Base-by-base conservation (phyloP, 2,888 invertebrate species). In the Slavum lentiscoides region DNA sequence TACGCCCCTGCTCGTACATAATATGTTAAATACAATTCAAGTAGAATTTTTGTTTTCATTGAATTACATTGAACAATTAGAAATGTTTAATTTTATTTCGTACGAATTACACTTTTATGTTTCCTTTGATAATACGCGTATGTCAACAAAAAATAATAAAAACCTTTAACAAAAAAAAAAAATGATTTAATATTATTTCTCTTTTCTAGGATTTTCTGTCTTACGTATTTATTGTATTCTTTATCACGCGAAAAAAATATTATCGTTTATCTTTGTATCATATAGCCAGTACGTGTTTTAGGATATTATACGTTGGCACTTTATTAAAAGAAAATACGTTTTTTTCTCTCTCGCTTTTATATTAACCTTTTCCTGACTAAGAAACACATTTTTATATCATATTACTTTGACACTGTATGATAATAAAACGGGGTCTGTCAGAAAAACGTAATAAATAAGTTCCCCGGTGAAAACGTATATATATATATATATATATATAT, bases 281-380 rank as follows among this genome's bases (percentile, higher is more conserved):
- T 59, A 75, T 53, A 68, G 30, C 37, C 39, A 49, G 49, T 62
- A 19, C 62, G 23, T 74, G 55, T 64, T 74, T 64, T 39, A 37
- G 55, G 21, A 66, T 74, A 66, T 66, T 67, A 67, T 67, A 68
- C 75, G 58, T 59, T 68, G 67, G 59, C 30, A 49, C 67, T 68
- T 75, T 75, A 75, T 75, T 75, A 75, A 75, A 68, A 67, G 67
- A 67, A 67, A 68, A 75, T 49, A 49, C 67, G 59, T 43, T 59
- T 13, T 30, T 68, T 59, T 59, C 39, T 43, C 39, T 43, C 43
- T 59, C 23, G 13, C 43, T 75, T 75, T 67, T 75, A 75, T 67
- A 75, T 67, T 75, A 75, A 75, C 67, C 75, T 59, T 75, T 75
- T 75, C 43, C 75, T 75, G 67, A 66, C 75, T 68, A 59, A 68